A percentile compares a stretch with the other conserved stretches of the same genome.
phyloP scores from a whole-genome alignment of 2,113 vertebrate species.

The Poeciliopsis prolifica region DNA sequence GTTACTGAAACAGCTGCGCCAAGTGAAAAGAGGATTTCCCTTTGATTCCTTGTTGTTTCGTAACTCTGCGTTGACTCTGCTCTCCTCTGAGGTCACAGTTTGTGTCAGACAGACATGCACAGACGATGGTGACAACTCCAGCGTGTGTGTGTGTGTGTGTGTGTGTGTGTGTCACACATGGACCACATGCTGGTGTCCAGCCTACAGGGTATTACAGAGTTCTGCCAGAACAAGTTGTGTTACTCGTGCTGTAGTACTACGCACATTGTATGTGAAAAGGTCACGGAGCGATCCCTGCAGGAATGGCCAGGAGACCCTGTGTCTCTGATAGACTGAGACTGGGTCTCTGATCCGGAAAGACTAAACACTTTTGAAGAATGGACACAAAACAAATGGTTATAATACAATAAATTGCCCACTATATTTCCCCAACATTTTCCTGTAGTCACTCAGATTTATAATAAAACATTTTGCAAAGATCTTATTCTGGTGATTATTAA shows the following conservation, averaged over 20 bases:
- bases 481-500: too few relatives aligned
- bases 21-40: conserved; percentile 43
- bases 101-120: conserved; percentile 36
- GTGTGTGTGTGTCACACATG: conserved; percentile 38
- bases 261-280: conserved; percentile 68
- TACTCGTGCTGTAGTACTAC: conserved; percentile 47
- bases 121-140: conserved; percentile 31
- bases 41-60: conserved; percentile 50
- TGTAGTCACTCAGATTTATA: not conserved
- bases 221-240: conserved; percentile 65
- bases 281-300: conserved; percentile 60
- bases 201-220: conserved; percentile 58
- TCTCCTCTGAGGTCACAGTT: conserved; percentile 40
- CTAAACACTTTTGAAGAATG: not conserved
- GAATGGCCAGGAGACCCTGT: conserved; percentile 47
- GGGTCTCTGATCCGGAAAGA: conserved; percentile 18
- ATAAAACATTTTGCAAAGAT: not conserved
- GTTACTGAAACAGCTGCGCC: conserved; percentile 10
- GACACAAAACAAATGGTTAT: not conserved
- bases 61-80: conserved; percentile 32
- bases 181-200: conserved; percentile 62
- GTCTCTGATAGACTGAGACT: conserved; percentile 27
- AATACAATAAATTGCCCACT: not conserved
- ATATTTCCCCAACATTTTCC: not conserved
- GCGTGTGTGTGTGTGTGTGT: conserved; percentile 8